Evolutionary conservation across 2,797 vertebrate genomes (phyloP), one percentile per base, ranked within the genome.

Genomic region (Columba guinea): DNA sequence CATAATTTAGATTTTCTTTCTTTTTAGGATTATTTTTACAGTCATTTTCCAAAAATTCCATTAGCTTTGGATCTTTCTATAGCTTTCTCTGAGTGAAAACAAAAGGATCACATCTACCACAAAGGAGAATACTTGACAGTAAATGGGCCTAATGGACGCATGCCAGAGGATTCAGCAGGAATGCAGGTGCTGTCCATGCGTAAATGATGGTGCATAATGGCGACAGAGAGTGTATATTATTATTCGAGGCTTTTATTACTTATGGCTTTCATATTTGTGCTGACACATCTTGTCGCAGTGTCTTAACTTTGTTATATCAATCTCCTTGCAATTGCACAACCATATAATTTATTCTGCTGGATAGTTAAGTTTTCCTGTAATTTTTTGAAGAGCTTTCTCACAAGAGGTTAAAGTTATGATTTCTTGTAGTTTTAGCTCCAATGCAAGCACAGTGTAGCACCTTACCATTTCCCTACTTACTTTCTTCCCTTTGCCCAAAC

Each of bases 71-170:
- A 64, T 68, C 30, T 67, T 87, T 93, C 26, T 74, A 35, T 59
- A 89, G 62, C 14, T 94, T 97, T 95, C 58, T 94, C 76, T 87
- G 85, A 90, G 44, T 49, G 95, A 73, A 77, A 94, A 71, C 24
- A 41, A 75, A 81, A 87, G 12, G n/a, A 83, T 84, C 60, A 75
- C 41, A 58, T 63, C 51, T 63, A 60, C 13, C 23, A 12, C 1
- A 11, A 67, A 77, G 41, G 41, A 77, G 17, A 76, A 78, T 93
- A 39, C 85, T 93, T 94, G 86, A 87, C 51, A 87, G 64, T 80
- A 96, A 97, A 95, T 90, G 74, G 60, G 20, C 65, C 51, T 94
- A 91, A 94, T 97, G 95, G 94, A 89, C 59, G 91, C 24, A 67
- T 35, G 80, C 51, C 84, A 91, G 78, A 83, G 52, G 37, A 75